Conservation (phyloP, 2,888 invertebrate species). For the Nesidiocoris tenuis region DNA sequence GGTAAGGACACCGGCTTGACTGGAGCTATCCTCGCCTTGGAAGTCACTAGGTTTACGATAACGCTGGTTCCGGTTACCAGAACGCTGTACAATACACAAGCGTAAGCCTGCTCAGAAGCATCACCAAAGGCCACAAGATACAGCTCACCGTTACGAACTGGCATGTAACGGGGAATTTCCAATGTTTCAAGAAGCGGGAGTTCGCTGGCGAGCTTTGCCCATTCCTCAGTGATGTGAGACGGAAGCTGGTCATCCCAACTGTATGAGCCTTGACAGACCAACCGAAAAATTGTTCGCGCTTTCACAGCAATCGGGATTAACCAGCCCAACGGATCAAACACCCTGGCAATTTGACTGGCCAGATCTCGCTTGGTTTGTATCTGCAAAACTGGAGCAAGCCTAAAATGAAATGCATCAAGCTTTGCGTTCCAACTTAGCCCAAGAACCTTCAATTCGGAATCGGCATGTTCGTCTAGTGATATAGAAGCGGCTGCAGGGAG, state of each 20-base stretch:
- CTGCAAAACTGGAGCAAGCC: background rate
- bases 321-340: background rate
- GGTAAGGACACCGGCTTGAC: background rate
- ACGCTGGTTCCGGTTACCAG: background rate
- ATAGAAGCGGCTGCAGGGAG: background rate
- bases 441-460: background rate
- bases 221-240: background rate
- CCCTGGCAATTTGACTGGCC: background rate
- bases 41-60: background rate
- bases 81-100: background rate
- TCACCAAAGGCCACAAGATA: background rate
- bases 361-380: background rate
- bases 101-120: constrained; percentile 9
- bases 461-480: background rate
- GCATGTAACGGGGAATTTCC: background rate
- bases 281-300: background rate
- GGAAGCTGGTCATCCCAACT: background rate
- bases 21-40: background rate
- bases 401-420: background rate
- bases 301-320: background rate
- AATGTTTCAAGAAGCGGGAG: background rate
- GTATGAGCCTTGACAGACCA: background rate
- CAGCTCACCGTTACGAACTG: no score
- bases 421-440: constrained; percentile 7
- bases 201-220: background rate